Evolutionary conservation across 2,888 invertebrate genomes (phyloP).

Genomic region (Keiferia lycopersicella): DNA sequence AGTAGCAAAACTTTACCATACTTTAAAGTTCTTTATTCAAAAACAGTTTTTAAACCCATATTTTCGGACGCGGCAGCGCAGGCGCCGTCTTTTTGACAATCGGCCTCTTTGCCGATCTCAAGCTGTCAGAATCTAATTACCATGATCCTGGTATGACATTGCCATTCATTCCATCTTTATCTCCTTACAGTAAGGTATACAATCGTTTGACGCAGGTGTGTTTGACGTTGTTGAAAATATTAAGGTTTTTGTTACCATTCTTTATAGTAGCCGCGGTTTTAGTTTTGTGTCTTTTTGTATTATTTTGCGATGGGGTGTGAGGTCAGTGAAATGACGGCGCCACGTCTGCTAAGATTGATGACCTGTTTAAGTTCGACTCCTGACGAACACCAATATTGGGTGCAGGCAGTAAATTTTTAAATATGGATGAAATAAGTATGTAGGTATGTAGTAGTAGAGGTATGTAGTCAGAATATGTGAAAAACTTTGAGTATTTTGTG

Average conservation of each 20-base stretch:
- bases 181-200: slow-evolving; percentile 37
- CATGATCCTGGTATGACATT: slow-evolving; percentile 32
- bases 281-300: slow-evolving; percentile 49
- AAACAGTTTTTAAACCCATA: slow-evolving; percentile 48
- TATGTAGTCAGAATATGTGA: too few species aligned
- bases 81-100: slow-evolving; percentile 78
- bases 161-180: slow-evolving; percentile 34
- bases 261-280: slow-evolving; percentile 67
- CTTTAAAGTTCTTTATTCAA: slow-evolving; percentile 50
- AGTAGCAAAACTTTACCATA: neutral
- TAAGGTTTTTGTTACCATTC: slow-evolving; percentile 67
- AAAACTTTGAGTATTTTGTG: too few species aligned
- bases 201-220: slow-evolving; percentile 35
- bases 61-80: slow-evolving; percentile 67
- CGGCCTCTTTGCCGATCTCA: slow-evolving; percentile 74
- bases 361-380: slow-evolving; percentile 56
- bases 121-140: slow-evolving; percentile 80
- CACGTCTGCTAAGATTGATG: slow-evolving; percentile 68
- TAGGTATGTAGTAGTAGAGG: too few species aligned
- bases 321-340: slow-evolving; percentile 70
- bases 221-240: slow-evolving; percentile 36
- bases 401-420: neutral
- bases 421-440: too few species aligned
- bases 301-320: slow-evolving; percentile 63
- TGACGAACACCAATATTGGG: slow-evolving; percentile 21